Base-by-base conservation (phyloP, 2,113 vertebrate species). In the Crypturellus undulatus region DNA sequence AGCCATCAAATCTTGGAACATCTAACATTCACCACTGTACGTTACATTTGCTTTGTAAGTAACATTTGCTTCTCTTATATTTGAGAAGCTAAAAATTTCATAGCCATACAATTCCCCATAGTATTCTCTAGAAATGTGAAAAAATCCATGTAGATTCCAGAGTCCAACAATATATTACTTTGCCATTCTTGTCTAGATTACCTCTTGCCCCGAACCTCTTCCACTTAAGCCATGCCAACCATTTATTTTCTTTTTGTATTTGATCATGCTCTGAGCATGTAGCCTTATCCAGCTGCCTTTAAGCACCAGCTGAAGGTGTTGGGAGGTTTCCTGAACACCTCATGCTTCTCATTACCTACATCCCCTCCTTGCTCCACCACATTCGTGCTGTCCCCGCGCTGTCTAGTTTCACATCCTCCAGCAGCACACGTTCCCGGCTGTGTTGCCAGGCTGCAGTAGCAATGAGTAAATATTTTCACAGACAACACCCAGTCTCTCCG, bases 371-470 rank as follows among this genome's bases (percentile, higher is more conserved):
- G 59, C 13, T 54, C 36, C n/a, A 67, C 47, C 34, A 12, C 4
- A 20, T 90, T 95, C 78, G 60, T 47, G 60, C 70, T 43, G 40
- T 15, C 28, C 18, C 70, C 56, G 60, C 16, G 24, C 71, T 0
- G 19, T 95, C 86, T 90, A 86, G 51, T 95, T 96, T 96, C 94
- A 79, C 32, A 94, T 96, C 89, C 58, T 43, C 62, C 45, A 25
- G 17, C 25, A 56, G 42, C 47, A 68, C 69, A 45, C 6, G 83
- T 92, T 96, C 90, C 89, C 78, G 62, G 0, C 3, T 20, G 45
- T 17, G 88, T 93, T 90, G 86, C 90, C 64, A 88, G 49, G 83
- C 72, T 84, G 65, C 13, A 1, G 58, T 9, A 63, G 42, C 75
- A 49, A 5, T 32, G 34, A 24, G 84, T 58, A 96, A 94, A 95